Conservation (phyloP, 30 jellyfish, hydroid and myxozoan genomes). For the Turritopsis dohrnii region DNA sequence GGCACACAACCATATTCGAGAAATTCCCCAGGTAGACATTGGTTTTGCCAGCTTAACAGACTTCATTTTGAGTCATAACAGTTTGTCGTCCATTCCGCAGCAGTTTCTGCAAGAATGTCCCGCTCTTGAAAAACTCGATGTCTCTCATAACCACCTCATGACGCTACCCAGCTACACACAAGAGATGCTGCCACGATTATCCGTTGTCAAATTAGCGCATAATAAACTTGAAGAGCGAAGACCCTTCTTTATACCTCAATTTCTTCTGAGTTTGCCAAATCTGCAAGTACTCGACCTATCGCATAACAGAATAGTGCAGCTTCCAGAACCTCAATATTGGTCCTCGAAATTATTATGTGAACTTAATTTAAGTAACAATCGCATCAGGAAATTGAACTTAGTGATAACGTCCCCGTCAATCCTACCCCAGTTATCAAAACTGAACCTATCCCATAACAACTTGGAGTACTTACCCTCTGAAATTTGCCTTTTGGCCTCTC, state of each 20-base stretch:
- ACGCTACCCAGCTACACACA: conserved; percentile 50
- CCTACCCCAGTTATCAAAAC: conserved; percentile 43
- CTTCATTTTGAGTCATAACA: conserved; percentile 51
- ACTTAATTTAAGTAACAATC: conserved; percentile 51
- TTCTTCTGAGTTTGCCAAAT: conserved; percentile 48
- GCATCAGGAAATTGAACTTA: conserved; percentile 48
- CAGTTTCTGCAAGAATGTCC: conserved; percentile 47
- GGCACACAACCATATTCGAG: conserved; percentile 39
- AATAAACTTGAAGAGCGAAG: conserved; percentile 51
- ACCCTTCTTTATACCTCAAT: conserved; percentile 71
- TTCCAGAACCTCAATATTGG: conserved; percentile 85
- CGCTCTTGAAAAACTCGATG: conserved; percentile 52
- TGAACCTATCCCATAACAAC: conserved; percentile 51
- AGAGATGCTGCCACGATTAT: conserved; percentile 33
- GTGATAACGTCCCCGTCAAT: conserved; percentile 13
- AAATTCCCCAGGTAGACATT: conserved; percentile 33
- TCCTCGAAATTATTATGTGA: conserved; percentile 50
- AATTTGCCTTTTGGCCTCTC: conserved; percentile 45
- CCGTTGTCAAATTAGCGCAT: conserved; percentile 55
- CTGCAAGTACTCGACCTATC: conserved; percentile 53
- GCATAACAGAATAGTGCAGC: conserved; percentile 56
- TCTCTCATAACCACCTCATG: conserved; percentile 48
- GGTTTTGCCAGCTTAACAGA: conserved; percentile 41
- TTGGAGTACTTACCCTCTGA: conserved; percentile 45
- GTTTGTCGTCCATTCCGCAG: conserved; percentile 40